These are phyloP conservation scores for Aeoliscus strigatus DNA, from an alignment of 2,797 vertebrate genomes.

Conservation along the genomic window DNA sequence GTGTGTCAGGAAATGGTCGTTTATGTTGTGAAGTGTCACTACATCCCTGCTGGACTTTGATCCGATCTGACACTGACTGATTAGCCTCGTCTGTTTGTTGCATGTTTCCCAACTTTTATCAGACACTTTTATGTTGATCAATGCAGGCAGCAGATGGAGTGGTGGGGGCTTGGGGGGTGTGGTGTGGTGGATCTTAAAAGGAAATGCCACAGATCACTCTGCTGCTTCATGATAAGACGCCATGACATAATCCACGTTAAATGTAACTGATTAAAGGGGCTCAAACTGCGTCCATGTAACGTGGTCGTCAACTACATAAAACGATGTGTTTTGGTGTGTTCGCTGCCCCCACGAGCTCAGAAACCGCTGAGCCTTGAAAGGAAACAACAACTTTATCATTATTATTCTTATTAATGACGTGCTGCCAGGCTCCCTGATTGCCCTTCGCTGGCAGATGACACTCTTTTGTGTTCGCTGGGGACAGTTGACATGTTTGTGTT, in stretches of 20 bases:
- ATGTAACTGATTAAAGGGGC: conserved; percentile 55
- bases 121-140: conserved; percentile 45
- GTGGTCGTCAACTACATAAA: conserved; percentile 41
- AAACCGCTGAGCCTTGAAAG: conserved; percentile 56
- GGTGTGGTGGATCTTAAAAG: conserved; percentile 40
- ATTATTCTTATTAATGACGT: conserved; percentile 47
- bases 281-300: conserved; percentile 41
- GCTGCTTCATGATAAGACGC: conserved; percentile 48
- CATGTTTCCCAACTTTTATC: conserved; percentile 30
- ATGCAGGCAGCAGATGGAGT: conserved; percentile 8
- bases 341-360: conserved; percentile 40
- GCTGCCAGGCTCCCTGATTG: conserved; percentile 1
- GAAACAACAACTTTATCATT: conserved; percentile 60
- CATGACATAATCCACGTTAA: conserved; percentile 55
- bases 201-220: conserved; percentile 38
- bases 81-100: conserved; percentile 15
- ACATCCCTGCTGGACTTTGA: conserved; percentile 3
- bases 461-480: too few relatives aligned
- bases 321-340: conserved; percentile 29
- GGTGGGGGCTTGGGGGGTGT: conserved; percentile 8
- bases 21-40: too few relatives aligned
- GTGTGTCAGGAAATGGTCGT: too few relatives aligned
- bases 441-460: too few relatives aligned
- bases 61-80: conserved; percentile 33
- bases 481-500: too few relatives aligned